Base-by-base conservation (phyloP, 2,113 vertebrate species). In the Sylvia atricapilla region DNA sequence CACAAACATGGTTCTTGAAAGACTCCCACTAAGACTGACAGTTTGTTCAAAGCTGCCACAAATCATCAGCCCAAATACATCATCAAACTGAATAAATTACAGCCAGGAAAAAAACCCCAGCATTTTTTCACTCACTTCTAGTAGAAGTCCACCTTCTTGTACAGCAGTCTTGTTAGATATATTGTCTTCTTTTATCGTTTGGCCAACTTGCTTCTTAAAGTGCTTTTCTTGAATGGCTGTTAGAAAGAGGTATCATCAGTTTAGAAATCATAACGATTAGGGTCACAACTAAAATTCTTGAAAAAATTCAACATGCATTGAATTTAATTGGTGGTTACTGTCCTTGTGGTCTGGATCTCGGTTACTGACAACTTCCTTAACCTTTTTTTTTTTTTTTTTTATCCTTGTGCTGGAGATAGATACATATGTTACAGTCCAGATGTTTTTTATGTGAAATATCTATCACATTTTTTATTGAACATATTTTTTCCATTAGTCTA, bases 61-160 rank as follows among this genome's bases (percentile, higher is more conserved):
- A 69, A 88, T 30, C 33, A 35, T 88, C 59, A 74, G 39, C 13
- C 15, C 2, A 7, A 92, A 83, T 31, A 44, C 30, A 39, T 23
- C 21, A 63, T 30, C 60, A 46, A 80, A 68, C 7, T 43, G n/a
- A 27, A 50, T 58, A 72, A 80, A 50, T 49, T 15, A 62, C 20
- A 82, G 31, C 14, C 28, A 59, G 37, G 69, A 83, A 89, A 83
- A 53, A 67, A 53, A 67, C 15, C 7, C 1, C 15, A 74, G 39
- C 3, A 2, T 84, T 90, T 95, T 93, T 88, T 82, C 86, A 97
- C 98, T 98, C 98, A 99, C 99, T 97, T 99, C 99, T 90, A 99
- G 98, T n/a, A 99, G 97, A 84, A 99, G 98, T 96, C 97, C 96
- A 93, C 98, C 99, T 97, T 99, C 99, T 90, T 98, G 98, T 89